Conservation (phyloP, 2,113 vertebrate species). For the Rhizomys pruinosus region DNA sequence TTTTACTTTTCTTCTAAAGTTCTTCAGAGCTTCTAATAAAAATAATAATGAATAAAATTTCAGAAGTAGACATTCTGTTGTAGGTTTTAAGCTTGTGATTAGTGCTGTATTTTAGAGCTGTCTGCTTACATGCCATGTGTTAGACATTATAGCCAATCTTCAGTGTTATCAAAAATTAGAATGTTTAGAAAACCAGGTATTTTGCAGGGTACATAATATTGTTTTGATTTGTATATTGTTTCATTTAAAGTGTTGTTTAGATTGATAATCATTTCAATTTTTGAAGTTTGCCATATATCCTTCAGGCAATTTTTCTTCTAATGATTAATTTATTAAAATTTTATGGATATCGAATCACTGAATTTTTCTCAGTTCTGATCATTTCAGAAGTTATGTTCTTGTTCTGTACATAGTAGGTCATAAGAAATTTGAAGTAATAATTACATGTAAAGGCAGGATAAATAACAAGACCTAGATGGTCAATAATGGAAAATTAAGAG, state of each 20-base stretch:
- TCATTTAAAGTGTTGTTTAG: neutral
- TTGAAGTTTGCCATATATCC: neutral
- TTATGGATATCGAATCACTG: neutral
- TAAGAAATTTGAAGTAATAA: neutral
- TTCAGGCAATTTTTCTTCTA: neutral
- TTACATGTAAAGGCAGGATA: conserved; percentile 17
- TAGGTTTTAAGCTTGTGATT: neutral
- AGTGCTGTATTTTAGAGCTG: neutral
- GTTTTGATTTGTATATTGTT: neutral
- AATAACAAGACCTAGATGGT: neutral
- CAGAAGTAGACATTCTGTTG: neutral
- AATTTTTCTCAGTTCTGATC: conserved; percentile 23
- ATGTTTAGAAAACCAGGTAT: neutral
- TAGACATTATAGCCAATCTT: neutral
- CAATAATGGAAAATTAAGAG: neutral
- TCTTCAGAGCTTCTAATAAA: neutral
- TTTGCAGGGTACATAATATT: neutral
- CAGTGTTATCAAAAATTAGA: neutral
- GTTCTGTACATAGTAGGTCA: neutral
- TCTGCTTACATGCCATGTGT: neutral
- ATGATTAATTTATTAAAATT: conserved; percentile 11
- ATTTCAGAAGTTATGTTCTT: neutral
- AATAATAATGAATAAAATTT: neutral
- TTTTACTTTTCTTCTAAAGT: conserved; percentile 17
- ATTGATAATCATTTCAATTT: conserved; percentile 17